These are phyloP conservation scores for Gymnorhina tibicen DNA, from an alignment of 2,113 vertebrate species.

Conservation along the genomic window DNA sequence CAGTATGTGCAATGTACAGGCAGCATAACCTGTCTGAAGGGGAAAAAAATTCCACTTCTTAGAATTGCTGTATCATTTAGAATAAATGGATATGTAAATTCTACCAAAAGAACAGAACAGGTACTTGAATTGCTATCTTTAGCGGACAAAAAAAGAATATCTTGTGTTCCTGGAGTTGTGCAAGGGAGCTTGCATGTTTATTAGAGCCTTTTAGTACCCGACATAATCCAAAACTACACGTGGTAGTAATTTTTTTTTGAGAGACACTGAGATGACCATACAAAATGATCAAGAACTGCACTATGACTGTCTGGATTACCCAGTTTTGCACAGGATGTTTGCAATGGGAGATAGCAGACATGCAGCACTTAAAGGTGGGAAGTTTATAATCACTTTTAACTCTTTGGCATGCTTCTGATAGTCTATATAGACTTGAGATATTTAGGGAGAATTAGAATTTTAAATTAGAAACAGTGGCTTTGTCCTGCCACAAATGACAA, in stretches of 20 bases:
- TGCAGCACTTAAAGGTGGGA: background rate
- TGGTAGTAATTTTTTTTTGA: background rate
- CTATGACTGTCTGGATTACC: background rate
- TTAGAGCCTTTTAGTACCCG: background rate
- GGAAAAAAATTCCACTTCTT: background rate
- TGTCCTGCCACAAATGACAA: background rate
- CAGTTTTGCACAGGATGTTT: background rate
- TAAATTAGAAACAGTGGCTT: background rate
- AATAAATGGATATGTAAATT: background rate
- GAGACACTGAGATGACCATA: background rate
- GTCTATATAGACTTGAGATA: background rate
- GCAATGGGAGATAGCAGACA: background rate
- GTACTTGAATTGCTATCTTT: background rate
- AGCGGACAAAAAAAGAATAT: background rate
- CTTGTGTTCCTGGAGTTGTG: background rate
- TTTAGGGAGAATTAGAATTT: background rate
- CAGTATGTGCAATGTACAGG: background rate
- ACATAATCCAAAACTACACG: background rate
- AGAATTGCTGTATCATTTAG: background rate
- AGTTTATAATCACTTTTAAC: background rate
- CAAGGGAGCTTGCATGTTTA: fast-evolving
- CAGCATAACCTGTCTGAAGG: background rate
- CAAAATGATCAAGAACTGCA: background rate
- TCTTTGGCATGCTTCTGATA: background rate
- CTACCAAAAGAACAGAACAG: background rate